Percentiles rank a stretch among this genome's conserved stretches.
Conservation (phyloP, 2,113 vertebrate genomes). For the Ariopsis seemanni region DNA sequence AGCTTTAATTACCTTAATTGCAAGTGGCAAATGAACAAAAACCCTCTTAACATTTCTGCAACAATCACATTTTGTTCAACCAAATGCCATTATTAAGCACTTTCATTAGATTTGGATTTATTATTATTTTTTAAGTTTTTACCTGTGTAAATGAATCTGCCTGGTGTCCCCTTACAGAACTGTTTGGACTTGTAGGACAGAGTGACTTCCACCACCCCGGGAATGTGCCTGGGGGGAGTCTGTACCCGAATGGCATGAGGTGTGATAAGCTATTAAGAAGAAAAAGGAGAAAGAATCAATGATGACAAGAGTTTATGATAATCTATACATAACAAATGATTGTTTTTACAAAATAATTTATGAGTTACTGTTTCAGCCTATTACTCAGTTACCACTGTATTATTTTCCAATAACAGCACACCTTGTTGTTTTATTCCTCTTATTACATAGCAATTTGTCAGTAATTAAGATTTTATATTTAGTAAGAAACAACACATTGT, state of each 20-base stretch:
- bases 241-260: conserved; percentile 97
- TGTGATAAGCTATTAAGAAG: conserved; percentile 84
- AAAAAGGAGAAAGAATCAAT: conserved; percentile 49
- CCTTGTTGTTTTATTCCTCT: not conserved
- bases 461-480: not conserved
- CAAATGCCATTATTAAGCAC: not conserved
- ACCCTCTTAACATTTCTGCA: not conserved
- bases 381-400: not conserved
- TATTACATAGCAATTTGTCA: not conserved
- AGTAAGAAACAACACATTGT: not conserved
- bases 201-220: conserved; percentile 97
- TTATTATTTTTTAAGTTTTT: conserved; percentile 49
- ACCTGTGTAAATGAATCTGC: conserved; percentile 99
- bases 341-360: not conserved
- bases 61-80: not conserved
- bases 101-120: not conserved
- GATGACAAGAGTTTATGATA: conserved; percentile 42
- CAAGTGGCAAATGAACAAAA: conserved; percentile 10
- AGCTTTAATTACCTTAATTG: conserved; percentile 26
- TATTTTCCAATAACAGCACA: not conserved
- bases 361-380: not conserved
- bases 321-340: not conserved
- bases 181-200: conserved; percentile 99
- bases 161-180: conserved; percentile 99
- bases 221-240: conserved; percentile 97